These are phyloP conservation scores for Oreotragus oreotragus DNA, from an alignment of 2,113 vertebrate species.

Conservation along the genomic window DNA sequence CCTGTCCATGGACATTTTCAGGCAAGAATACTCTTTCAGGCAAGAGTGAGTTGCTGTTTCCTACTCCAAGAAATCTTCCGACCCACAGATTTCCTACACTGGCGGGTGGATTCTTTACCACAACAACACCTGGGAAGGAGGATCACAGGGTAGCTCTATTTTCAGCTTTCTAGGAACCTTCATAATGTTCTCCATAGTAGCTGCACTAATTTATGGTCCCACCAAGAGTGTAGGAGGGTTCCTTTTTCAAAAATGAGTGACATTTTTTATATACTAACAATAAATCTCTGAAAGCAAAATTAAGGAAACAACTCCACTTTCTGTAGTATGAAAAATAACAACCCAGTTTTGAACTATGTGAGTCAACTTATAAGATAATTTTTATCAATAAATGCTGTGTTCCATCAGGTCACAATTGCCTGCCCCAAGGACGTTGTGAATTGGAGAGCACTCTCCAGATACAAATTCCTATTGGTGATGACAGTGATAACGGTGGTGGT, in stretches of 20 bases:
- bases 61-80: not conserved
- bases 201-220: not conserved
- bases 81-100: not conserved
- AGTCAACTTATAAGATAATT: not conserved
- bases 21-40: not conserved
- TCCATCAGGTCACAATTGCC: not conserved
- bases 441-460: not conserved
- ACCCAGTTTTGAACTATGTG: not conserved
- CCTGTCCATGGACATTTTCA: not conserved
- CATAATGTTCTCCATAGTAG: not conserved
- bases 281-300: not conserved
- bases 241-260: not conserved
- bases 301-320: not conserved
- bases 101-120: not conserved
- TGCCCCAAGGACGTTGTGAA: not conserved
- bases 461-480: not conserved
- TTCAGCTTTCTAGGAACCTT: not conserved
- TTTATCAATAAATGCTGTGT: not conserved
- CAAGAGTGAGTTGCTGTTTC: not conserved
- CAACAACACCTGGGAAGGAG: not conserved
- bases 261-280: not conserved
- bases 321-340: not conserved
- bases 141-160: not conserved
- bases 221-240: not conserved
- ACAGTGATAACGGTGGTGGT: rapidly evolving